Percentiles rank a stretch among this genome's conserved stretches.
phyloP scores from a whole-genome alignment of 2,113 vertebrate species.

The Chrysochloris asiatica region DNA sequence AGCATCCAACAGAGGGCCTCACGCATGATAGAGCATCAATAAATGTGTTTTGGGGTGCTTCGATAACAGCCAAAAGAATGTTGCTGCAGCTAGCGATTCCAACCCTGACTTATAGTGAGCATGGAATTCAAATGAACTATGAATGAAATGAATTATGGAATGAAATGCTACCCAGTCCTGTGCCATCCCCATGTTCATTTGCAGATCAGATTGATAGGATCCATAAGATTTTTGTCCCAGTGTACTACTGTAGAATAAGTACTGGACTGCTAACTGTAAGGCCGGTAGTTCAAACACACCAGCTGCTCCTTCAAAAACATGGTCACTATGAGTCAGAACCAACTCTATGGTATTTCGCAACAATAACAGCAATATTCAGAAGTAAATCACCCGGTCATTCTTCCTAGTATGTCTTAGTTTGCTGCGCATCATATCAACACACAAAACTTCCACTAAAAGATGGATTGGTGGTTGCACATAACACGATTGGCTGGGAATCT shows the following conservation, averaged over 20 bases:
- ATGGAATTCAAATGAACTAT: too few relatives aligned
- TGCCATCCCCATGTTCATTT: background rate
- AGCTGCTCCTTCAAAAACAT: too few relatives aligned
- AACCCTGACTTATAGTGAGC: background rate
- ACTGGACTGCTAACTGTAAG: too few relatives aligned
- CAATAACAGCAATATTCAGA: too few relatives aligned
- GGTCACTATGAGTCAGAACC: too few relatives aligned
- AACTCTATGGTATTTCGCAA: too few relatives aligned
- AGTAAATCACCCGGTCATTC: background rate
- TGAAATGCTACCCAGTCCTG: background rate
- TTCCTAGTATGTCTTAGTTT: background rate
- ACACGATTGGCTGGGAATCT: background rate
- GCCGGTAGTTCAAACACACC: too few relatives aligned
- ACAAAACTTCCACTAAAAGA: background rate
- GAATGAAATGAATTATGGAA: background rate
- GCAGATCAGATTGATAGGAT: background rate
- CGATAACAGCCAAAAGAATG: background rate
- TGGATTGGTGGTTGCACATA: background rate
- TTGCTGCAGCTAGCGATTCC: background rate
- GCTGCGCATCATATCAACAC: background rate
- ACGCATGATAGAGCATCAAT: background rate
- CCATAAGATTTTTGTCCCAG: background rate
- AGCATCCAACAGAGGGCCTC: background rate
- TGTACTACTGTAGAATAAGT: too few relatives aligned
- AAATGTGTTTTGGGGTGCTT: background rate